Evolutionary conservation across 2,113 vertebrate genomes (phyloP), one percentile per base, ranked within the genome.

Genomic region (Oreotrochilus melanogaster): DNA sequence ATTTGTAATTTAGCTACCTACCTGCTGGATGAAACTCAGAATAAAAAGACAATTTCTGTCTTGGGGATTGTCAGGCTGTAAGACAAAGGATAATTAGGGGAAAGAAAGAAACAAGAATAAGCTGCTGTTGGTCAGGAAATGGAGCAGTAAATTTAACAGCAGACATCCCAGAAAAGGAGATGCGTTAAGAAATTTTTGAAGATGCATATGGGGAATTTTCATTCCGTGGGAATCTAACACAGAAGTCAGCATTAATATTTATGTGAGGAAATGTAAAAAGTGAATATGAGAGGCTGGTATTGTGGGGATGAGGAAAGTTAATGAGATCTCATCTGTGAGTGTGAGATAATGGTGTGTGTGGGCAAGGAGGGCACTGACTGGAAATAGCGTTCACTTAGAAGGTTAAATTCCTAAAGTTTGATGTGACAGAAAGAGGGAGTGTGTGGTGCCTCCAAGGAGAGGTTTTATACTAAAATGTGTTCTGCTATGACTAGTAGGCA

Each of bases 211-310:
- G 33, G 35, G 42, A 72, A 89, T 50, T 87, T 89, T 33, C 78
- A 7, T 67, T 89, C 61, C 30, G 8, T 78, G 17, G 0, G 2
- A 75, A 37, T 58, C 25, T 58, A 73, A 90, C 33, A 76, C 47
- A 69, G 39, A 75, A 89, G 57, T 78, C 78, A 65, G 9, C 37
- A 93, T 94, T 79, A 94, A 92, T 94, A 92, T 92, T 92, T 76
- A 92, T 76, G 42, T 70, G 31, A 92, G 42, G 69, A 93, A 80
- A 73, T 76, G 25, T 62, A 7, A 73, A 47, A 88, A 62, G 62
- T 73, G 64, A 33, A 45, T 86, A 4, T 43, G 37, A 76, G 67
- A 90, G 62, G 50, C 12, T 69, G 50, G 23, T 25, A 47, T 37
- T 5, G 2, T 70, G 72, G 66, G 64, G 67, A 88, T 54, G 56